A percentile compares a stretch with the other conserved stretches of the same genome.
Evolutionary conservation across 2,888 invertebrate genomes (phyloP).

Genomic region (Dermolepida albohirtum): DNA sequence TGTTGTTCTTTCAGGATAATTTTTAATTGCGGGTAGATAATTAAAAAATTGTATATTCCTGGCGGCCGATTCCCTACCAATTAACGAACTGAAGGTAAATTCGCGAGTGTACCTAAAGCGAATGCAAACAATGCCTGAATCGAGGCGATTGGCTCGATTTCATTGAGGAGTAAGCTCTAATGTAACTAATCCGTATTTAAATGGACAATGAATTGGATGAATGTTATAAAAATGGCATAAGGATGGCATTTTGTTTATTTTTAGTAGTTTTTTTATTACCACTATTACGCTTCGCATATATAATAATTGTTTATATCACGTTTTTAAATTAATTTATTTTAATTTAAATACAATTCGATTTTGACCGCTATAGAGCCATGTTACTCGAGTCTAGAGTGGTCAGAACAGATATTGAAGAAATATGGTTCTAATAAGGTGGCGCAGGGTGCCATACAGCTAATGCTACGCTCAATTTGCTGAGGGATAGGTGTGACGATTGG

Average conservation of each 20-base stretch:
- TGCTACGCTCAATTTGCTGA: too few relatives aligned
- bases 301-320: too few relatives aligned
- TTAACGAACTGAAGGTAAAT: conserved; percentile 5
- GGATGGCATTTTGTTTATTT: too few relatives aligned
- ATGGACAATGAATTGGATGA: conserved; percentile 17
- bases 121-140: background rate
- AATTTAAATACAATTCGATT: too few relatives aligned
- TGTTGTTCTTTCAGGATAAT: conserved; percentile 7
- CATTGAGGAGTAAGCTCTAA: background rate
- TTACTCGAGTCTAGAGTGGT: background rate
- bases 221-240: background rate
- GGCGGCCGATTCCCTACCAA: conserved; percentile 13
- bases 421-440: background rate
- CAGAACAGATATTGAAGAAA: background rate
- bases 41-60: conserved; percentile 20
- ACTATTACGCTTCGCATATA: too few relatives aligned
- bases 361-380: background rate
- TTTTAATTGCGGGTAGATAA: conserved; percentile 12
- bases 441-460: too few relatives aligned
- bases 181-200: conserved; percentile 3
- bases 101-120: background rate
- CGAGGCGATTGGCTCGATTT: too few relatives aligned
- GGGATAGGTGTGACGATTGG: too few relatives aligned
- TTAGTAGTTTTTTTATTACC: too few relatives aligned
- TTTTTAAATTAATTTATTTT: too few relatives aligned